Evolutionary conservation across 2,113 vertebrate genomes (phyloP), one percentile per base, ranked within the genome.

Genomic region (Ramphastos sulfuratus): DNA sequence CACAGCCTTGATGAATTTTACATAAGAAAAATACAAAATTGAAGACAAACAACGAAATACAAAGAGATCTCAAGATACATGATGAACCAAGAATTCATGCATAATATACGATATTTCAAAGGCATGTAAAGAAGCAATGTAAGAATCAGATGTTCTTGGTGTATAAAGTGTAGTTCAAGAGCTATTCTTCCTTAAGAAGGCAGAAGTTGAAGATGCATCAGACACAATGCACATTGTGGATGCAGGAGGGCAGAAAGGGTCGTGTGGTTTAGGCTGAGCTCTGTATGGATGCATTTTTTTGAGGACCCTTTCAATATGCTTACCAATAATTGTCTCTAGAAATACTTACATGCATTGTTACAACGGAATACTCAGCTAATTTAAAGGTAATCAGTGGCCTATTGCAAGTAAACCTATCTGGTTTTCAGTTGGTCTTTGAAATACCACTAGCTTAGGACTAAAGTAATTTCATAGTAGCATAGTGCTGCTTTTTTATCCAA

Each of bases 1-100:
- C 92, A 95, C 71, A 93, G 50, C 58, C 84, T 93, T 90, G 92
- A 94, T 95, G 88, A 95, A 96, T 95, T 95, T 95, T 95, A 88
- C 87, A 95, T 95, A 88, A 94, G 94, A 88, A 94, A 89, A 77
- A 87, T 55, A 90, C 55, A 88, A 92, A 92, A 95, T 85, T 88
- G 82, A 95, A 96, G 91, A 87, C 92, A 96, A 95, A 94, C 91
- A 96, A 75, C 3, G 20, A 70, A 89, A 95, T 79, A 95, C 82
- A 90, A 88, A 95, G 94, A 95, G 82, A 93, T 93, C 72, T 91
- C 66, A 46, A 88, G 89, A 91, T 93, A 94, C 74, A 81, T 8
- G 54, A 82, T 52, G 72, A 95, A 92, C 35, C 58, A 71, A 90
- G 71, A 89, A 82, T 88, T 92, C 74, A 90, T 90, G 89, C 82